Conservation (phyloP, 2,113 vertebrate species). For the Pelecanus crispus region DNA sequence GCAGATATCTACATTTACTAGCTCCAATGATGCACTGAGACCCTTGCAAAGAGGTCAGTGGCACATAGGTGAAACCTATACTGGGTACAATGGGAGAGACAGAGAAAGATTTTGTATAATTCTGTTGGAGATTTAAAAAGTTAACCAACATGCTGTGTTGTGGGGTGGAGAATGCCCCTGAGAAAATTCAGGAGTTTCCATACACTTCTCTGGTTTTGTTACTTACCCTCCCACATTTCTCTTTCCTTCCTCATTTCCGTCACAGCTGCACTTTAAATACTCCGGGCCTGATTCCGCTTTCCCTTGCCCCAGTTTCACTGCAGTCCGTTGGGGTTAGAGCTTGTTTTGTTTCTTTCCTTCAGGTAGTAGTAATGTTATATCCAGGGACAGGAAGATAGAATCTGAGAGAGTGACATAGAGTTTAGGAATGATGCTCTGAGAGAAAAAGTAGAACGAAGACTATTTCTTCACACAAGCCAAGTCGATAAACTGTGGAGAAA, state of each 20-base stretch:
- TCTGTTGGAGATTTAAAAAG: neutral
- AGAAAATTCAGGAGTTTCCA: constrained; percentile 21
- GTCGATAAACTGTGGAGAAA: neutral
- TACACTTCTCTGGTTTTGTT: neutral
- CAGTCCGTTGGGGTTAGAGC: neutral
- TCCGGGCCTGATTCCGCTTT: neutral
- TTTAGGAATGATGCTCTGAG: neutral
- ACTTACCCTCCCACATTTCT: constrained; percentile 33
- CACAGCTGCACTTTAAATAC: constrained; percentile 18
- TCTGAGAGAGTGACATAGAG: neutral
- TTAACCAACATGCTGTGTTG: neutral
- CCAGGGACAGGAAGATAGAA: neutral
- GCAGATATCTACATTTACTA: neutral
- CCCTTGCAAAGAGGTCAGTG: neutral
- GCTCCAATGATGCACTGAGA: neutral
- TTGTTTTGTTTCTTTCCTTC: neutral
- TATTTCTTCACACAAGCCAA: neutral
- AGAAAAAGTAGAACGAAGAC: neutral
- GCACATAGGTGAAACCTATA: neutral
- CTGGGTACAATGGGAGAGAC: neutral
- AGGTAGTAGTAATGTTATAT: neutral
- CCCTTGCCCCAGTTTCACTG: neutral
- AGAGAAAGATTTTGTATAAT: neutral
- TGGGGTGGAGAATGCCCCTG: neutral
- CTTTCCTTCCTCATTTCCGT: neutral